Conservation (phyloP, 2,888 invertebrate genomes). For the Cerastoderma edule region DNA sequence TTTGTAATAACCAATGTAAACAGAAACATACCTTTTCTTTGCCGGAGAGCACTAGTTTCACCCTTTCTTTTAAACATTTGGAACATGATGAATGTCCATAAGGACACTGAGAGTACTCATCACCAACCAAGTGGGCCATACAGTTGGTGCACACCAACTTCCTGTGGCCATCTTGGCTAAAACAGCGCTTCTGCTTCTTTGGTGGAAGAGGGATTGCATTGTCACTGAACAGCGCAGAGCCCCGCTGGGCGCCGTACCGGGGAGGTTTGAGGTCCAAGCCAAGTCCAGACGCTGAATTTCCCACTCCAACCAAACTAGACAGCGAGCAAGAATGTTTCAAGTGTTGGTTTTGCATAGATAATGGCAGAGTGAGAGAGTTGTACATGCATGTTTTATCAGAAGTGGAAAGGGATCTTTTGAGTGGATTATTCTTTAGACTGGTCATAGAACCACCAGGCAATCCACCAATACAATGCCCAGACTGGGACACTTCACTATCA, state of each 20-base stretch:
- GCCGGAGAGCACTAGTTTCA: constrained; percentile 76
- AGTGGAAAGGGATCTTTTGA: constrained; percentile 24
- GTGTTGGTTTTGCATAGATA: constrained; percentile 41
- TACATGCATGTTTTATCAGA: constrained; percentile 38
- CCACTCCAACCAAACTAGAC: not conserved
- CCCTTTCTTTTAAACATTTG: constrained; percentile 76
- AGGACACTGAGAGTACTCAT: constrained; percentile 71
- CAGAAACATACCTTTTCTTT: constrained; percentile 71
- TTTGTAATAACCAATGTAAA: no score
- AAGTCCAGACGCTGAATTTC: not conserved
- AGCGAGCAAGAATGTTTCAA: constrained; percentile 25
- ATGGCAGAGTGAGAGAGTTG: constrained; percentile 48
- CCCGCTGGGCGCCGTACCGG: not conserved
- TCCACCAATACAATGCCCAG: constrained; percentile 27
- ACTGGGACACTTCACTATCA: constrained; percentile 23
- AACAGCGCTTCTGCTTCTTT: constrained; percentile 68
- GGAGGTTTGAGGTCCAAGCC: not conserved
- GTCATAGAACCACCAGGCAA: constrained; percentile 40
- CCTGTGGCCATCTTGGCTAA: constrained; percentile 34
- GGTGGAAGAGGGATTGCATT: constrained; percentile 62
- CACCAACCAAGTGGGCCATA: constrained; percentile 51
- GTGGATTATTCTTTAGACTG: constrained; percentile 10
- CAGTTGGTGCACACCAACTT: constrained; percentile 60
- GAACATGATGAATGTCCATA: constrained; percentile 76
- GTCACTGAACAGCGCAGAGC: constrained; percentile 21